phyloP scores from a whole-genome alignment of 1,140 invertebrate genomes.

The Eriocheir sinensis region DNA sequence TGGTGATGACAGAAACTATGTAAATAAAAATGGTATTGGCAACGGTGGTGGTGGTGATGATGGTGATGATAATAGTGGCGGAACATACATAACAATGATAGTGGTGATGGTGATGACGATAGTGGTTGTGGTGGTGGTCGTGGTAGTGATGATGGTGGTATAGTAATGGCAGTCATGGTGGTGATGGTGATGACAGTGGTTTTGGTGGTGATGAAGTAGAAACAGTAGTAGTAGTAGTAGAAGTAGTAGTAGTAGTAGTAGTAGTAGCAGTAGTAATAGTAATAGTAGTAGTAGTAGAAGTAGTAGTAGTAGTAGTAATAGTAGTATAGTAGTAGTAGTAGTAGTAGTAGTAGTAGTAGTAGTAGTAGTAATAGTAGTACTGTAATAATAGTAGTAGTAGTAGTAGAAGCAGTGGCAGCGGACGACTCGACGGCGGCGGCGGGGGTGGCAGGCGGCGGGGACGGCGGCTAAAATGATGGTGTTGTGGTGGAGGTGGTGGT shows the following conservation, averaged over 20 bases:
- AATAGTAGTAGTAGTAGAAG: conserved; percentile 26
- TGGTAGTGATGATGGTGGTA: neutral
- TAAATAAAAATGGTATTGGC: no score
- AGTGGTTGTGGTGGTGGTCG: neutral
- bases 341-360: neutral
- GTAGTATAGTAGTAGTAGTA: neutral
- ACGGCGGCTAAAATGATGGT: no score
- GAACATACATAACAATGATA: no score
- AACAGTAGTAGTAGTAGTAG: neutral
- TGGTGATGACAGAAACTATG: no score
- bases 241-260: neutral
- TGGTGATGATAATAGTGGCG: no score
- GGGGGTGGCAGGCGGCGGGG: neutral
- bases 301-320: conserved; percentile 11
- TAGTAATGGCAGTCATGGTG: neutral
- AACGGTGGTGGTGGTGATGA: no score
- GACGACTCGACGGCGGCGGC: neutral
- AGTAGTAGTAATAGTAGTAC: neutral
- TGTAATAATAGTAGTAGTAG: neutral
- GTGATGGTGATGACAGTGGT: neutral
- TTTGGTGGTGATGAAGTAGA: neutral
- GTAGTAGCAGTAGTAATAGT: conserved; percentile 25
- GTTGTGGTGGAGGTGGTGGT: neutral
- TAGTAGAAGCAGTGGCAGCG: neutral
- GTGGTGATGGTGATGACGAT: neutral